Conservation (phyloP, 2,113 vertebrate species). For the Lepus timidus region DNA sequence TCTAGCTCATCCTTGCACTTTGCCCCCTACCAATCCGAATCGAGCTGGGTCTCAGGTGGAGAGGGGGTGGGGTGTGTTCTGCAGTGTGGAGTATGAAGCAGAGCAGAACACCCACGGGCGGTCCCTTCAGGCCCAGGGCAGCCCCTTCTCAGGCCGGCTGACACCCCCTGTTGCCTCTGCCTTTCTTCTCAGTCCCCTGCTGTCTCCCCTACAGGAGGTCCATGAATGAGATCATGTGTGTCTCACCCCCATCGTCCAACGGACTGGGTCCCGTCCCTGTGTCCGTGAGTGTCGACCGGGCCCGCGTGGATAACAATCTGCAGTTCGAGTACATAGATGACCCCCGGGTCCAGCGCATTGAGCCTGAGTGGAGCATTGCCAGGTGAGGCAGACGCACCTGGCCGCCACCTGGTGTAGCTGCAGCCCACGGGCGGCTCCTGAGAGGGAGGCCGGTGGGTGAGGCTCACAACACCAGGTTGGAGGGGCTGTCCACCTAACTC, state of each 20-base stretch:
- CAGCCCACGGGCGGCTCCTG: neutral
- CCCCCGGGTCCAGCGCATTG: conserved; percentile 95
- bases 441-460: too few relatives aligned
- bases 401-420: neutral
- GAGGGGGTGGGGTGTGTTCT: neutral
- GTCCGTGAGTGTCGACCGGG: conserved; percentile 94
- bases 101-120: neutral
- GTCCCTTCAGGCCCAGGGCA: neutral
- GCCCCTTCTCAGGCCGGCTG: neutral
- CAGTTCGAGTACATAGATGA: conserved; percentile 98
- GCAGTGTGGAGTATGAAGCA: neutral
- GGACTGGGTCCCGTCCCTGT: conserved; percentile 94
- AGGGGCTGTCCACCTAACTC: neutral
- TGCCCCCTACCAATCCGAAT: neutral
- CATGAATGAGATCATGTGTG: conserved; percentile 95
- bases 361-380: conserved; percentile 98
- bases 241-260: conserved; percentile 92
- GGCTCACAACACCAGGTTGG: neutral
- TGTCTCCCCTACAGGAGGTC: conserved; percentile 89
- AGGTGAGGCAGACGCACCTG: conserved; percentile 88
- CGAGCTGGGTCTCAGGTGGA: neutral
- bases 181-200: fast-evolving
- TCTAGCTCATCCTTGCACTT: neutral
- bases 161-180: fast-evolving
- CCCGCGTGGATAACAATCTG: conserved; percentile 92